These are phyloP conservation scores for Dicerorhinus sumatrensis DNA, from an alignment of 2,113 vertebrate species.

Conservation along the genomic window DNA sequence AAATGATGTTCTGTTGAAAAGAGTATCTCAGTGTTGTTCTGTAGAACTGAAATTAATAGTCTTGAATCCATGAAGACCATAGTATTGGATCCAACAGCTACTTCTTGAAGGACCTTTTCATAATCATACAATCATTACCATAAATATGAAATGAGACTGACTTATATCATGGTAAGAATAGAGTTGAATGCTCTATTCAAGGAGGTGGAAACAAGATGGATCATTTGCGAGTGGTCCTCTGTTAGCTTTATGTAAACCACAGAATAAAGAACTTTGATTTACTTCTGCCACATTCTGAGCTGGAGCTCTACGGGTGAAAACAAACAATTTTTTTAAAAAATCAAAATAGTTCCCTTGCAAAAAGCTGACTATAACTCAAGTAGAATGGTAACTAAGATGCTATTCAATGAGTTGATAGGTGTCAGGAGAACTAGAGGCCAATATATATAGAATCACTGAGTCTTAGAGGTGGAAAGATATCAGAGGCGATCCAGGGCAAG, in stretches of 20 bases:
- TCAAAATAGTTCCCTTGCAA: background rate
- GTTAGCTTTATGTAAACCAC: background rate
- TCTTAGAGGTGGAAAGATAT: background rate
- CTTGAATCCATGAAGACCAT: background rate
- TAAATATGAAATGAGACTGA: background rate
- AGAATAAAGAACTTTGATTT: background rate
- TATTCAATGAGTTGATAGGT: background rate
- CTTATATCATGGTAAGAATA: background rate
- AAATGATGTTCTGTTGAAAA: background rate
- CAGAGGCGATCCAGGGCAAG: background rate
- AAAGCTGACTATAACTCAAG: background rate
- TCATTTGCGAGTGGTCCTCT: background rate
- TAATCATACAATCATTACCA: background rate
- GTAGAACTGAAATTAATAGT: background rate
- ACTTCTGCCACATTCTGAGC: background rate
- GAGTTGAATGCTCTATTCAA: background rate
- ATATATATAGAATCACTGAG: background rate
- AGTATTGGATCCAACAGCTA: background rate
- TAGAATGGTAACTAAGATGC: background rate
- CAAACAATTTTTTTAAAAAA: background rate
- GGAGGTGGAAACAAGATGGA: background rate
- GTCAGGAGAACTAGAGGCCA: background rate
- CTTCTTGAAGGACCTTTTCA: constrained; percentile 1
- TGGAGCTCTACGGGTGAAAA: background rate
- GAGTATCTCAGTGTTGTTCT: background rate